These are phyloP conservation scores for Pararge aegeria DNA, from an alignment of 1,140 invertebrate genomes.

Conservation along the genomic window DNA sequence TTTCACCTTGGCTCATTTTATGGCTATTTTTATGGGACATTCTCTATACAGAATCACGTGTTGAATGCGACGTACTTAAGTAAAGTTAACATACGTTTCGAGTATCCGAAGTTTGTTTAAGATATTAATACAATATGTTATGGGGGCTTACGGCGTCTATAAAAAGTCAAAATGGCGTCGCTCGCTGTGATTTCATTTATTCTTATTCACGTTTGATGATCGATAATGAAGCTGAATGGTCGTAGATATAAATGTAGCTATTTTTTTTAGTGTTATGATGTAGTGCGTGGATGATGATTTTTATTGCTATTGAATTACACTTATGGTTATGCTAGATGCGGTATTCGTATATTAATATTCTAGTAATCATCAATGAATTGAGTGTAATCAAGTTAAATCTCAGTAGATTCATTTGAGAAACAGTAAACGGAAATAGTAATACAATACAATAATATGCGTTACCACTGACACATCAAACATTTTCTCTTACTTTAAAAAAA, in stretches of 20 bases:
- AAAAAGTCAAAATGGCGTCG: not conserved
- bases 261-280: not conserved
- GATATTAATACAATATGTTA: conserved; percentile 6
- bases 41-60: conserved; percentile 24
- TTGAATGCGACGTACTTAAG: conserved; percentile 13
- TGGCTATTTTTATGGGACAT: conserved; percentile 31
- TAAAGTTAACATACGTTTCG: not conserved
- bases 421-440: too few species aligned
- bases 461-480: too few species aligned
- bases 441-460: too few species aligned
- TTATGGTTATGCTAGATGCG: not conserved
- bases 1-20: conserved; percentile 23
- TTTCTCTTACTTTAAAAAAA: too few species aligned
- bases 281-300: conserved; percentile 10
- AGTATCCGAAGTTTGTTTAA: conserved; percentile 2
- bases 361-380: not conserved
- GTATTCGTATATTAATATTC: not conserved
- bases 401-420: too few species aligned
- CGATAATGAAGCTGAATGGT: not conserved
- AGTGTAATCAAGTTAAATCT: not conserved
- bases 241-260: not conserved
- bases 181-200: conserved; percentile 5
- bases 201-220: conserved; percentile 8
- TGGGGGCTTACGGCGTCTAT: not conserved
- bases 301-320: conserved; percentile 8